phyloP scores from a whole-genome alignment of 2,113 vertebrate species.

The Xenopus tropicalis region DNA sequence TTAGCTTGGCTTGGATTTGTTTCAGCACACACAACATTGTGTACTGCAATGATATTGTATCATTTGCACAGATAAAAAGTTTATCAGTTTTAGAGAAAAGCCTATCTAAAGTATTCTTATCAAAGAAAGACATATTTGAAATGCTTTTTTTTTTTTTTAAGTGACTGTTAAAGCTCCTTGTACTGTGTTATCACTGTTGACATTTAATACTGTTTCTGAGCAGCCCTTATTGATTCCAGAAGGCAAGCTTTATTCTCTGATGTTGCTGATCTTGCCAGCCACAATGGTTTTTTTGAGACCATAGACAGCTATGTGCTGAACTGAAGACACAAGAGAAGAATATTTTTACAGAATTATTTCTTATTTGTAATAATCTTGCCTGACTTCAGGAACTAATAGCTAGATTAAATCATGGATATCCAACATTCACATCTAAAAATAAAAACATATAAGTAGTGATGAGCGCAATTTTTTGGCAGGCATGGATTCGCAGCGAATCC shows the following conservation, averaged over 20 bases:
- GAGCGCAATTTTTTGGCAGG: too few relatives aligned
- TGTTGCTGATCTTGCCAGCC: not conserved
- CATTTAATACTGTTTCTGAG: conserved; percentile 28
- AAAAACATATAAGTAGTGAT: too few relatives aligned
- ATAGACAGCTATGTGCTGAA: too few relatives aligned
- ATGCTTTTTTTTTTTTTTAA: conserved; percentile 21
- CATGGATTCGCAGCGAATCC: too few relatives aligned
- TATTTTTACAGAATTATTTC: too few relatives aligned
- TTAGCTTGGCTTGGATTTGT: not conserved
- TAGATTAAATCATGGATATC: too few relatives aligned
- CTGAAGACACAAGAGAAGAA: too few relatives aligned
- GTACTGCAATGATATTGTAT: not conserved
- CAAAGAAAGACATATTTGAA: conserved; percentile 23
- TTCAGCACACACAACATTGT: conserved; percentile 4
- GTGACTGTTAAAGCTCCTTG: conserved; percentile 26
- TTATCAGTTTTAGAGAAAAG: not conserved
- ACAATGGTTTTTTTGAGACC: too few relatives aligned
- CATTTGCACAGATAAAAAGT: conserved; percentile 5
- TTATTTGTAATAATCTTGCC: too few relatives aligned
- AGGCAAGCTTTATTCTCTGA: conserved; percentile 18
- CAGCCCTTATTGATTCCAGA: conserved; percentile 23
- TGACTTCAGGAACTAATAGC: too few relatives aligned
- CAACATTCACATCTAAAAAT: too few relatives aligned
- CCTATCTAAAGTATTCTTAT: conserved; percentile 24
- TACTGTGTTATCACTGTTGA: conserved; percentile 18